phyloP scores from a whole-genome alignment of 2,113 vertebrate genomes.

The Rutilus rutilus region DNA sequence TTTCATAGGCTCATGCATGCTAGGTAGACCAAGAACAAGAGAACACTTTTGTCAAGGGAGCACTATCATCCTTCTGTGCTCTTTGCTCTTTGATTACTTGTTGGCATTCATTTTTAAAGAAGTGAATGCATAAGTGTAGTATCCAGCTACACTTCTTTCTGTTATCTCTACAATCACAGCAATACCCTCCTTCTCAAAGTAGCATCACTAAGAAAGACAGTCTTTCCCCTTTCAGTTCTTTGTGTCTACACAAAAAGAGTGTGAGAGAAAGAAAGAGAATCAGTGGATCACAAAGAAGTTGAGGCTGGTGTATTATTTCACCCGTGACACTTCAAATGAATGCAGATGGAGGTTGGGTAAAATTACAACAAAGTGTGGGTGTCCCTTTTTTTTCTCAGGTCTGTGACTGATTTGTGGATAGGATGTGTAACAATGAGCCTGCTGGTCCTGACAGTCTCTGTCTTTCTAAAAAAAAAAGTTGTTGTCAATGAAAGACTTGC shows the following conservation, averaged over 20 bases:
- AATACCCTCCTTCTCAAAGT: conserved; percentile 38
- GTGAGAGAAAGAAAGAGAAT: conserved; percentile 12
- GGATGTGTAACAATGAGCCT: conserved; percentile 26
- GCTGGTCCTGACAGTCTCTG: background rate
- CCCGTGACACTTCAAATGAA: conserved; percentile 23
- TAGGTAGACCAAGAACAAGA: background rate
- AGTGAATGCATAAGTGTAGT: conserved; percentile 13
- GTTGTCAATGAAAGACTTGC: background rate
- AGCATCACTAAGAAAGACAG: conserved; percentile 36
- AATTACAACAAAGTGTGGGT: conserved; percentile 32
- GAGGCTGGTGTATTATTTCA: conserved; percentile 26
- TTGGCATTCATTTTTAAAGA: conserved; percentile 29
- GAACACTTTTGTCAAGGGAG: conserved; percentile 31
- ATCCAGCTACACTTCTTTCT: conserved; percentile 37
- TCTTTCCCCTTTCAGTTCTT: conserved; percentile 31
- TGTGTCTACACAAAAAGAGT: conserved; percentile 30
- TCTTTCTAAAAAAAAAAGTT: background rate
- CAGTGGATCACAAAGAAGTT: conserved; percentile 5
- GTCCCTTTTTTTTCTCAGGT: conserved; percentile 21
- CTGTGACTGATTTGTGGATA: conserved; percentile 28
- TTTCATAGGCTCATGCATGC: background rate
- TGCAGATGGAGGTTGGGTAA: conserved; percentile 20
- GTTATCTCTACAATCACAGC: conserved; percentile 37
- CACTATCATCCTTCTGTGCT: conserved; percentile 9
- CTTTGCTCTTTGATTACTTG: background rate